Percentiles rank a stretch among this genome's conserved stretches.
Conservation (phyloP, 2,113 vertebrate genomes). For the Python bivittatus region DNA sequence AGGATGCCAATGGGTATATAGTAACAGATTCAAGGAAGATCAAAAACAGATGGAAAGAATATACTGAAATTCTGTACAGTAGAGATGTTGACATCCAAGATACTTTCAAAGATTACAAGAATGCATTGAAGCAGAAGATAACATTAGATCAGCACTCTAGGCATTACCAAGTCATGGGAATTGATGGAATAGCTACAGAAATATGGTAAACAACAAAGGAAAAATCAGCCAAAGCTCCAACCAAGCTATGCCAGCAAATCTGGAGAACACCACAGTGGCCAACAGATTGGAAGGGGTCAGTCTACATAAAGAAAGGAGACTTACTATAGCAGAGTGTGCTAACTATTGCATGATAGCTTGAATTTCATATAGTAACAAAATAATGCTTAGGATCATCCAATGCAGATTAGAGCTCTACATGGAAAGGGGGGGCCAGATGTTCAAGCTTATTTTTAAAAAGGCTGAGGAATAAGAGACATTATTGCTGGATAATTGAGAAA, state of each 20-base stretch:
- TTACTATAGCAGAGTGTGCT: neutral
- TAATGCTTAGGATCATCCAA: neutral
- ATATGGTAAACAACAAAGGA: neutral
- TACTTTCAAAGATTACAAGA: neutral
- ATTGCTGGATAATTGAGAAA: neutral
- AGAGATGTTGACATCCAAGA: neutral
- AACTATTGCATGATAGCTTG: neutral
- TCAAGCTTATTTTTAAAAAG: neutral
- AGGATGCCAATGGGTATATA: neutral
- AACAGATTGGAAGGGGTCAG: neutral
- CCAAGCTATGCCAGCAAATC: too few relatives aligned
- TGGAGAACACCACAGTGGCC: too few relatives aligned
- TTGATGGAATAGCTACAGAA: neutral
- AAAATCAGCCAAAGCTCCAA: neutral
- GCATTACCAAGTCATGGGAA: neutral
- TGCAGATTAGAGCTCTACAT: neutral
- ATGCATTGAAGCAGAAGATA: neutral
- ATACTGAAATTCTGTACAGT: neutral
- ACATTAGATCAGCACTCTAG: neutral
- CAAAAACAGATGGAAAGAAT: neutral
- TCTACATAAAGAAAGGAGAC: neutral
- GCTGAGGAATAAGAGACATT: neutral
- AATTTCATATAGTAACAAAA: neutral
- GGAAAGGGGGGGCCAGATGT: neutral
- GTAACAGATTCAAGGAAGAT: neutral